Conservation (phyloP, 2,113 vertebrate species). For the Gambusia holbrooki region DNA sequence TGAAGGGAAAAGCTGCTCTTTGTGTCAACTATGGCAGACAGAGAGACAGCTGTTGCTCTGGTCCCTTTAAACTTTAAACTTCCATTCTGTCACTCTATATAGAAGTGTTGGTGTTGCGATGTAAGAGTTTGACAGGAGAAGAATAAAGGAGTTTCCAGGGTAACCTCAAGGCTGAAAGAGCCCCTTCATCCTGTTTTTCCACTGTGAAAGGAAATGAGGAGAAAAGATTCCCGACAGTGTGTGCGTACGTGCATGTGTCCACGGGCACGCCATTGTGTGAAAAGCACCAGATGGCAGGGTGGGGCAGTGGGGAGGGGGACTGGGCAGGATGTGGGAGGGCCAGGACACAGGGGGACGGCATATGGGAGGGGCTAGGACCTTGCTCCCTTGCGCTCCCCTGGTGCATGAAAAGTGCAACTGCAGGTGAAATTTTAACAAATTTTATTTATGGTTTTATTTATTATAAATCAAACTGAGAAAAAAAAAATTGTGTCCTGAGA, state of each 20-base stretch:
- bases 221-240: conserved; percentile 68
- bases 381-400: conserved; percentile 94
- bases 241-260: conserved; percentile 29
- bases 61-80: conserved; percentile 84
- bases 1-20: conserved; percentile 34
- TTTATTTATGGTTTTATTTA: background rate
- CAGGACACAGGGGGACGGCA: conserved; percentile 63
- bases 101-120: conserved; percentile 48
- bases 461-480: background rate
- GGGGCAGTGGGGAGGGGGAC: conserved; percentile 67
- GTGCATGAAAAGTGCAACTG: conserved; percentile 80
- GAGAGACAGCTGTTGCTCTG: conserved; percentile 72
- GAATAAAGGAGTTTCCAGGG: conserved; percentile 76
- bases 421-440: conserved; percentile 33
- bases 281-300: conserved; percentile 86
- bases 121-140: conserved; percentile 70
- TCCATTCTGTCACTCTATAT: conserved; percentile 66
- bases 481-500: background rate
- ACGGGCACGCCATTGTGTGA: conserved; percentile 57
- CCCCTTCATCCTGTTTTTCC: conserved; percentile 83
- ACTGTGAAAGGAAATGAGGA: conserved; percentile 78
- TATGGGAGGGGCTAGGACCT: conserved; percentile 66
- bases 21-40: conserved; percentile 59
- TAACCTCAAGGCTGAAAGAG: conserved; percentile 79
- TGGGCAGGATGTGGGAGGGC: conserved; percentile 77